Evolutionary conservation across 2,797 vertebrate species (phyloP), one percentile per base, ranked within the genome.

Genomic region (Champsocephalus gunnari): DNA sequence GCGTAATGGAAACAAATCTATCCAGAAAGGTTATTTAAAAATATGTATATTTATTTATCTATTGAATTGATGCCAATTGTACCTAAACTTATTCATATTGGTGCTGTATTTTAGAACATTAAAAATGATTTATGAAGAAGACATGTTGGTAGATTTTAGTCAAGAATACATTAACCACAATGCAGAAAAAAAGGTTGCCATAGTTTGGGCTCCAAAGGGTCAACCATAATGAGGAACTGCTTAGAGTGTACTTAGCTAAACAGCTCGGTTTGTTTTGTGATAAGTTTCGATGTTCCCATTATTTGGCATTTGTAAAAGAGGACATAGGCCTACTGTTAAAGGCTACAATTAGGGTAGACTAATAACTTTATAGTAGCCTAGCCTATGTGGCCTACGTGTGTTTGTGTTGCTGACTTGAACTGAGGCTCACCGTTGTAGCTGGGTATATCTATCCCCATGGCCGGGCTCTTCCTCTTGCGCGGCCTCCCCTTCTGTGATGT

Each of bases 401-500:
- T 16, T 24, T 28, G 6, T 43, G 11, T 12, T 4, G 0, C 12
- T 8, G 28, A 0, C 3, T 62, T 3, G 2, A 10, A 10, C 28
- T 12, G 50, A 61, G 61, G 47, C 0, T 94, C 94, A 99, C 98
- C 98, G 96, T 97, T 96, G 93, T 99, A 99, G 89, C 88, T 96
- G 90, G 96, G 95, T 89, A 99, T 96, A 79, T 99, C 98, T 82
- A 99, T 97, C 76, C 97, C 97, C 92, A 99, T 94, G 50, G 97
- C 98, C 3, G 97, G 97, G 86, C 97, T 99, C 90, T 99, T 99
- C 89, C 98, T 92, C 92, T 99, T 99, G 81, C 98, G 93, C 62
- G 98, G 98, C 85, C 98, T 94, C 28, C 98, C 98, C 70, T 99
- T 99, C 95, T 99, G 98, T 32, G 98, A 97, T 0, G 97, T 94